Conservation (phyloP, 1,140 invertebrate species). For the Mactra quadrangularis region DNA sequence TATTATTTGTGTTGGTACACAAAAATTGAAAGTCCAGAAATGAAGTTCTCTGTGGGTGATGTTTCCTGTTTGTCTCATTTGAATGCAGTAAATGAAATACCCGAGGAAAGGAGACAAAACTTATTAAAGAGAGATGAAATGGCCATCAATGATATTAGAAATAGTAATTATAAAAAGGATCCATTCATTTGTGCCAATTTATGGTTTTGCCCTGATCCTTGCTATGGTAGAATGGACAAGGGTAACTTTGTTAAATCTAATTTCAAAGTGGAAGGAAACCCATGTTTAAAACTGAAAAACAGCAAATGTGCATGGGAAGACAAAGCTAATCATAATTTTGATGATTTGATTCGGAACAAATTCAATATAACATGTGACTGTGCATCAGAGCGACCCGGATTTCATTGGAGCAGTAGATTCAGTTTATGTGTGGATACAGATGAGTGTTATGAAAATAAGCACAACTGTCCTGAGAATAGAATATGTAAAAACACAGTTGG, state of each 20-base stretch:
- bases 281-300: slow-evolving; percentile 61
- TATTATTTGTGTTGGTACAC: slow-evolving; percentile 58
- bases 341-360: slow-evolving; percentile 66
- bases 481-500: slow-evolving; percentile 51
- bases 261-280: slow-evolving; percentile 63
- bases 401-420: slow-evolving; percentile 69
- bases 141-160: slow-evolving; percentile 16
- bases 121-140: background rate
- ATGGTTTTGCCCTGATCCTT: slow-evolving; percentile 65
- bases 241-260: slow-evolving; percentile 45
- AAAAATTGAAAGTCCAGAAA: background rate
- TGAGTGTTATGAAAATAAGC: slow-evolving; percentile 33
- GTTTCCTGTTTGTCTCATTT: slow-evolving; percentile 27
- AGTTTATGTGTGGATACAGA: slow-evolving; percentile 67
- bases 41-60: background rate
- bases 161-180: background rate
- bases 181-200: slow-evolving; percentile 41
- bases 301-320: slow-evolving; percentile 55
- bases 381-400: slow-evolving; percentile 57
- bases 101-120: background rate
- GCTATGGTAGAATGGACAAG: slow-evolving; percentile 54
- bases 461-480: slow-evolving; percentile 24
- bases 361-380: slow-evolving; percentile 72
- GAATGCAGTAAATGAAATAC: slow-evolving; percentile 35
- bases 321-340: slow-evolving; percentile 62